Evolutionary conservation across 2,113 vertebrate species (phyloP).

Genomic region (Tauraco erythrolophus): DNA sequence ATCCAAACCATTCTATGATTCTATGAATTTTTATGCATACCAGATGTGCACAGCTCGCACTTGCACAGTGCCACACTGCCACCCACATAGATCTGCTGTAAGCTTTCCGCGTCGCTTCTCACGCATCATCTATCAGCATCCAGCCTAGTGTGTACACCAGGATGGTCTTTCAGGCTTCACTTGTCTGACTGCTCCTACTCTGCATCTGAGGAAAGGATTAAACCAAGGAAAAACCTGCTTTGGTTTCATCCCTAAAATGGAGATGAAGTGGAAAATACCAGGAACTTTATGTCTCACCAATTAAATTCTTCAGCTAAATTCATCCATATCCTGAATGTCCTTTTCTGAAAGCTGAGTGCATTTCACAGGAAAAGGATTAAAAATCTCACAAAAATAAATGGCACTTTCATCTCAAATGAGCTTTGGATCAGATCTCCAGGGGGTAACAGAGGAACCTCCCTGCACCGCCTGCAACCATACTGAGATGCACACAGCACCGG

Average conservation of each 20-base stretch:
- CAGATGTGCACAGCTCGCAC: background rate
- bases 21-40: background rate
- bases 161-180: background rate
- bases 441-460: background rate
- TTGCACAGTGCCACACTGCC: background rate
- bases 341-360: background rate
- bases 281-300: background rate
- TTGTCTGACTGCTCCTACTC: background rate
- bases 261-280: background rate
- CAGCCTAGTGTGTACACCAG: background rate
- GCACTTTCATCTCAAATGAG: background rate
- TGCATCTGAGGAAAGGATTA: background rate
- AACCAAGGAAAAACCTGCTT: background rate
- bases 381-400: background rate
- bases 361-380: background rate
- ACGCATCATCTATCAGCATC: background rate
- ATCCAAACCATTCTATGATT: too few relatives aligned
- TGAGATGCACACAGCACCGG: too few relatives aligned
- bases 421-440: background rate
- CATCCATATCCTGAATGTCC: background rate
- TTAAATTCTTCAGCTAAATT: background rate
- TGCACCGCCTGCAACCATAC: too few relatives aligned
- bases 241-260: background rate
- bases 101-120: background rate
- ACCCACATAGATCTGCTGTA: background rate